Conservation (phyloP, 2,888 invertebrate species). For the Ischnura elegans region DNA sequence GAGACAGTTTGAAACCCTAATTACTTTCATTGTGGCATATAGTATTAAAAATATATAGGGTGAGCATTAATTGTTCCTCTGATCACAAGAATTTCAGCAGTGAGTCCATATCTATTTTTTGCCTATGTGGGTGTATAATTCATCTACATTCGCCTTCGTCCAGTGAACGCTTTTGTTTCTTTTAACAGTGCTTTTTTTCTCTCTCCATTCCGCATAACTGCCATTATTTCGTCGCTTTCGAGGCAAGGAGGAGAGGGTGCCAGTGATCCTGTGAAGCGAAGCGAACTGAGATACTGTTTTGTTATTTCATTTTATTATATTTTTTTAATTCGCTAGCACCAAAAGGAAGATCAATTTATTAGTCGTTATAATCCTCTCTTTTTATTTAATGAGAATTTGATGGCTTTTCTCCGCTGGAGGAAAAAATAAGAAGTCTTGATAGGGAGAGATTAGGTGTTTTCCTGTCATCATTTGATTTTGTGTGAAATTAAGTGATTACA, state of each 20-base stretch:
- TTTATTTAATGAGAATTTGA: neutral
- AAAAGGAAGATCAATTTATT: neutral
- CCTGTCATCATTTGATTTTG: neutral
- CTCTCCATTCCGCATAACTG: neutral
- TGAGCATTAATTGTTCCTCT: too few species aligned
- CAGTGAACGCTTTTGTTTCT: neutral
- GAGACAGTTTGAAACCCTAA: too few species aligned
- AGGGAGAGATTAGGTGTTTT: neutral
- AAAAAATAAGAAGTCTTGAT: neutral
- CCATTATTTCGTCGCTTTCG: neutral
- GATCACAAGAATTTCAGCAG: too few species aligned
- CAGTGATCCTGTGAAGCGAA: neutral
- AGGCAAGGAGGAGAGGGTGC: neutral
- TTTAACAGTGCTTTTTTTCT: neutral
- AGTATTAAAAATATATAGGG: too few species aligned
- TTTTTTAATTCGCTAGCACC: too few species aligned
- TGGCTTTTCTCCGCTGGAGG: neutral
- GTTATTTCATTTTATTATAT: neutral
- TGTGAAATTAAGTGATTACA: neutral
- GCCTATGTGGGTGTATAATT: neutral
- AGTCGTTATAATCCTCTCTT: conserved; percentile 8
- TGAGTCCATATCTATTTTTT: too few species aligned
- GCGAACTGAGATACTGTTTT: neutral
- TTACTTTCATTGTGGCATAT: too few species aligned
- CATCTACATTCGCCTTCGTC: too few species aligned